Base-by-base conservation (phyloP, 2,797 vertebrate species). In the Melanogrammus aeglefinus region DNA sequence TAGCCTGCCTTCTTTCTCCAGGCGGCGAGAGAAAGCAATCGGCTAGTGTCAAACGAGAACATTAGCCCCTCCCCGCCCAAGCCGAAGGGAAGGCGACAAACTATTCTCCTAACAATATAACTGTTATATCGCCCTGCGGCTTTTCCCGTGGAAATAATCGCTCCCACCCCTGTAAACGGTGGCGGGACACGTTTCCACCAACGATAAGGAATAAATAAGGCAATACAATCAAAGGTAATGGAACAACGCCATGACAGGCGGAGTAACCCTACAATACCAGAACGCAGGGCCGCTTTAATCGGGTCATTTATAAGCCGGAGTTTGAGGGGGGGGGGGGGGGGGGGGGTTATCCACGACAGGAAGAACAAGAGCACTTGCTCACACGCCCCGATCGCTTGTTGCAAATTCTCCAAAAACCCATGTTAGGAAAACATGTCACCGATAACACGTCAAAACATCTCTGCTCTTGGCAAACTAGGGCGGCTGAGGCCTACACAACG, bases 31-130 rank as follows among this genome's bases (percentile, higher is more conserved):
- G 87, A 88, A 92, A 88, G 86, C 91, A 92, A 92, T 92, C 87
- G 88, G 87, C 89, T 78, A 86, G 87, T 88, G 92, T 90, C 91
- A 92, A 92, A 92, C 86, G 83, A 88, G 91, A 93, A 92, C 92
- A 92, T 93, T 93, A 94, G 91, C 87, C 87, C 83, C 87, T 84
- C 79, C 85, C 27, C 85, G 39, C 39, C 88, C 84, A 86, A 91
- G 79, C 87, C 81, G 82, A 89, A 90, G 86, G 90, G 91, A 87
- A 92, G 85, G 90, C 88, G 86, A 92, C 91, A 90, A 93, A 92
- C 90, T 89, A 83, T 78, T 79, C 63, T 82, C 84, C 90, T 90
- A 90, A 93, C 91, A 91, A 92, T 92, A 90, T 87, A 91, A 91
- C 88, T 84, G 83, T 89, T 91, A 86, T 90, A 91, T 81, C 76